Evolutionary conservation across 1,140 invertebrate genomes (phyloP).

Genomic region (silkworm (Bombyx mori)): ASM3026992v2 NC_085120.1:12471001-12471500

Average conservation of each 20-base stretch:
- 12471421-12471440: too few species aligned
- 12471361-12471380: too few species aligned
- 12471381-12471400: too few species aligned
- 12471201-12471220: conserved; percentile 69
- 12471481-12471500: too few species aligned
- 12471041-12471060: background rate
- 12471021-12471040: background rate
- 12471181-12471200: conserved; percentile 67
- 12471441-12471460: too few species aligned
- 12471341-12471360: too few species aligned
- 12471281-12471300: too few species aligned
- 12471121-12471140: conserved; percentile 36
- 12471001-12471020: too few species aligned
- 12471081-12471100: conserved; percentile 28
- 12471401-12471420: too few species aligned
- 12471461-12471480: too few species aligned
- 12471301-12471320: too few species aligned
- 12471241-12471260: conserved; percentile 26
- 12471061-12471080: background rate
- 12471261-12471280: conserved; percentile 37
- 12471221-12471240: conserved; percentile 70
- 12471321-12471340: too few species aligned
- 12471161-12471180: conserved; percentile 52
- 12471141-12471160: conserved; percentile 24
- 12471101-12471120: conserved; percentile 41